A percentile compares a stretch with the other conserved stretches of the same genome.
phyloP scores from a whole-genome alignment of 1,140 invertebrate species.

The Drosophila serrata region DNA sequence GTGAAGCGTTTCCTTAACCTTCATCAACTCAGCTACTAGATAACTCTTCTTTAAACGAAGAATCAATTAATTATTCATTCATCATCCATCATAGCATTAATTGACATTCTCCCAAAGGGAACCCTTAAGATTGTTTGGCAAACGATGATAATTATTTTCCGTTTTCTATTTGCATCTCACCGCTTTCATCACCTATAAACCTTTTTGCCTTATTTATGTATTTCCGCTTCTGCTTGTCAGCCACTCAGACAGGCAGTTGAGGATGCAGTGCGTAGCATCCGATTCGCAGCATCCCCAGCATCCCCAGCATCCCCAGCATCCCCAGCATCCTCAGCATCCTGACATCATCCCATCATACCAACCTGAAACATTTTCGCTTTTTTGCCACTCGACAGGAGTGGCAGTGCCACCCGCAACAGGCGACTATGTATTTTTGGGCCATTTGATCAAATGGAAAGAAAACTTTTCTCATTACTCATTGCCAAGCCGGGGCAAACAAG shows the following conservation, averaged over 20 bases:
- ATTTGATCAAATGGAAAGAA: conserved; percentile 82
- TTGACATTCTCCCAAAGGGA: neutral
- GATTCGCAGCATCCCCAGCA: conserved; percentile 8
- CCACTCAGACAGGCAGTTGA: conserved; percentile 50
- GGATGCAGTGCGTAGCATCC: conserved; percentile 69
- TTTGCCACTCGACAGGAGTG: conserved; percentile 22
- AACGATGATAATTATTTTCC: conserved; percentile 32
- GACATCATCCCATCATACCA: conserved; percentile 32
- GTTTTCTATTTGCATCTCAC: neutral
- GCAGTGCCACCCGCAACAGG: conserved; percentile 31
- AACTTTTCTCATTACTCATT: conserved; percentile 84
- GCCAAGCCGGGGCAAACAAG: conserved; percentile 70
- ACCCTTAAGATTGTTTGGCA: conserved; percentile 4
- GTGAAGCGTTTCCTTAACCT: neutral
- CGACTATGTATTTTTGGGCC: conserved; percentile 76
- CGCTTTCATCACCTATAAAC: conserved; percentile 34
- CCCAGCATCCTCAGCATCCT: conserved; percentile 19
- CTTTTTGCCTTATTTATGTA: conserved; percentile 32
- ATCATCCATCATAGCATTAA: neutral
- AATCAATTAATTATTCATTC: neutral
- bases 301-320: conserved; percentile 34
- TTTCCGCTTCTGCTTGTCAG: conserved; percentile 28
- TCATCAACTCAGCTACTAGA: neutral
- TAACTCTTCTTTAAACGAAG: neutral
- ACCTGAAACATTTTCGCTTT: conserved; percentile 27